phyloP scores from a whole-genome alignment of 37 sponge, comb jelly and placozoan genomes.

The Haliclona indistincta region DNA sequence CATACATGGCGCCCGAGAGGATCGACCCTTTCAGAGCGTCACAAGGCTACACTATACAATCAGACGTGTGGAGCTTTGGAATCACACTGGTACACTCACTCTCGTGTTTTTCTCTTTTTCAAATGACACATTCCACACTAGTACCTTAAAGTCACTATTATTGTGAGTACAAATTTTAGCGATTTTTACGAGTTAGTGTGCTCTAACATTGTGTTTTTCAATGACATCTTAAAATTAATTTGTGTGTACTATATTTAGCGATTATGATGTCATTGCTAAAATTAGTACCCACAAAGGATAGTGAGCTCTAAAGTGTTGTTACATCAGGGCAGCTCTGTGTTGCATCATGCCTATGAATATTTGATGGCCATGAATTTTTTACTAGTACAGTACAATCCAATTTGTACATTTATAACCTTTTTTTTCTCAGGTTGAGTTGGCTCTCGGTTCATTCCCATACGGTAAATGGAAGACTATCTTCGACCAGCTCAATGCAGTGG shows the following conservation, averaged over 20 bases:
- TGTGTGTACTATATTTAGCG: too few species aligned
- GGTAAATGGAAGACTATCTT: slow-evolving; percentile 89
- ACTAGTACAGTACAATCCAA: too few species aligned
- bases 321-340: not conserved
- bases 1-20: slow-evolving; percentile 95
- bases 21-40: slow-evolving; percentile 72
- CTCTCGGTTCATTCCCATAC: slow-evolving; percentile 90
- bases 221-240: not conserved
- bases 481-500: slow-evolving; percentile 95
- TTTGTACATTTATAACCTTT: too few species aligned
- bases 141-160: too few species aligned
- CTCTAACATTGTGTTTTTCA: too few species aligned
- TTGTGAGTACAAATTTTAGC: too few species aligned
- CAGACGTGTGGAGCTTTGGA: slow-evolving; percentile 97
- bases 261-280: too few species aligned
- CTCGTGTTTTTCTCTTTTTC: too few species aligned
- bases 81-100: slow-evolving; percentile 77
- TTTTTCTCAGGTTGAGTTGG: slow-evolving; percentile 68
- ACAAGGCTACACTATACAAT: slow-evolving; percentile 88
- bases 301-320: not conserved
- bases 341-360: not conserved
- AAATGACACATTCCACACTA: too few species aligned
- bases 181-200: too few species aligned
- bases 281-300: too few species aligned
- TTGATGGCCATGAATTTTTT: not conserved